These are phyloP conservation scores for Esox lucius DNA, from an alignment of 2,797 vertebrate species.

Conservation along the genomic window DNA sequence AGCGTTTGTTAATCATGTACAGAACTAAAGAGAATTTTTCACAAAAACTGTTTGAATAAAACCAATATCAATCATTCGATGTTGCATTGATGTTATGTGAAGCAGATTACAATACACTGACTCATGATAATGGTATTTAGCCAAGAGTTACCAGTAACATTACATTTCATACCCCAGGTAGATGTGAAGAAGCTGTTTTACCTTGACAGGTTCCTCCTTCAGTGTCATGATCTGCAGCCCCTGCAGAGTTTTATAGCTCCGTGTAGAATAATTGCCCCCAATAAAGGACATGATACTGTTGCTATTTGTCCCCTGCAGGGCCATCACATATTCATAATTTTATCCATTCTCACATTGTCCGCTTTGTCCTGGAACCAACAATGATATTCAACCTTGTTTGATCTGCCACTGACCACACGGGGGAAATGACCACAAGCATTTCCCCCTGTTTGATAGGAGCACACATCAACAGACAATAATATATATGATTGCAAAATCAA, in stretches of 20 bases:
- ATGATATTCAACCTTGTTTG: no score
- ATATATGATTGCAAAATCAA: no score
- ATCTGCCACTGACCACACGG: no score
- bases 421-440: no score
- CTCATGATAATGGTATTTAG: neutral
- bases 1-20: neutral
- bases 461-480: no score
- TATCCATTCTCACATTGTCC: no score
- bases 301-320: neutral
- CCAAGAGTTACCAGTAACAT: neutral
- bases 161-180: slow-evolving; percentile 18
- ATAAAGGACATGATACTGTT: slow-evolving; percentile 46
- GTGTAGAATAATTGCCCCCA: slow-evolving; percentile 49
- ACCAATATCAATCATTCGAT: neutral
- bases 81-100: slow-evolving; percentile 4
- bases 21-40: neutral
- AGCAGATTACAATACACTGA: neutral
- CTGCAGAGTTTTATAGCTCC: slow-evolving; percentile 53
- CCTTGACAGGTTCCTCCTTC: slow-evolving; percentile 64
- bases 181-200: slow-evolving; percentile 51
- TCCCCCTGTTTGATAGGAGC: no score
- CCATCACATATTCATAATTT: no score
- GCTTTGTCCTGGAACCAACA: no score
- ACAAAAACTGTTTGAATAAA: neutral
- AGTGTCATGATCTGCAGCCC: slow-evolving; percentile 37